Evolutionary conservation across 2,797 vertebrate genomes (phyloP), one percentile per base, ranked within the genome.

Genomic region (Liasis olivaceus): DNA sequence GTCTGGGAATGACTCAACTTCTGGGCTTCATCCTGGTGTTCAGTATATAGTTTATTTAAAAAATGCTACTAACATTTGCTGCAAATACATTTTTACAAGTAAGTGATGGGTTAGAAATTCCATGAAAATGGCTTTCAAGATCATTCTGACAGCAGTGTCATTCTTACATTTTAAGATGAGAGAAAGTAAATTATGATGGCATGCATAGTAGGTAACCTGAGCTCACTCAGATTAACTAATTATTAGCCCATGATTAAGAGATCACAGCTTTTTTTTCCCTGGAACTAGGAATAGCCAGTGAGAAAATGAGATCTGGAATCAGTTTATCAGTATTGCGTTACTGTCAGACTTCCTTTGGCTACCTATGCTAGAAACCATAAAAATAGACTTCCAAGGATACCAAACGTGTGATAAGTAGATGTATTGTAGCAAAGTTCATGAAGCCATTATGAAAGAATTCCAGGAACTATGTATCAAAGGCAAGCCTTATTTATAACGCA

Each of bases 1-100:
- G 42, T 0, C 0, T 1, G 0, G 0, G 13, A 60, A 12, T 2
- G 0, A 1, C 58, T 59, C 0, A 0, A 0, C 88, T 62, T 2
- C 0, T 26, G 47, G 5, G 0, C 87, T 93, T 77, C 0, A 12
- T 11, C 85, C 93, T 77, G 95, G 94, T 24, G 17, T 4, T 1
- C 7, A 0, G 5, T 90, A 94, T 31, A 2, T 1, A 56, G 4
- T 95, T 42, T 24, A 3, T 31, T 31, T 93, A 36, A 11, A 26
- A 3, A 59, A 69, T 85, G 12, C 1, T 36, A 77, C 36, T 28
- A 11, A 12, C 59, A 24, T 2, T 22, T 95, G 95, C 87, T 94
- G 93, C 47, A 63, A 0, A 51, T 92, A 26, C 51, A 64, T 5
- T 1, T 1, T 36, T n/a, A 95, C 86, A 93, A 0, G 3, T 95